Evolutionary conservation across 2,888 invertebrate genomes (phyloP).

Genomic region (Hydrotaea diabolus): DNA sequence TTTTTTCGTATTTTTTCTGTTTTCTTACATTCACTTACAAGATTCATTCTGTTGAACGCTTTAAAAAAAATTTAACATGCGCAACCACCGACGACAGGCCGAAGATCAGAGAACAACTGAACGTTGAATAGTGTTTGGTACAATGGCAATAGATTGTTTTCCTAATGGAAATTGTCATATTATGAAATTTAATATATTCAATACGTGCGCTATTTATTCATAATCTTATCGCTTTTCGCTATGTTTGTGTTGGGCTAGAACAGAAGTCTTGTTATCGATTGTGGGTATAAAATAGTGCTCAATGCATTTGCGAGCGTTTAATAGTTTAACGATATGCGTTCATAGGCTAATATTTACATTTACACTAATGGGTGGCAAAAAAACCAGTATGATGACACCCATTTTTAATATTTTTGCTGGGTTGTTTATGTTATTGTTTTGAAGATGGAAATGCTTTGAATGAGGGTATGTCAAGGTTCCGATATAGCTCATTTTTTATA

Average conservation of each 20-base stretch:
- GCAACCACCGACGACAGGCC: conserved; percentile 10
- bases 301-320: no score
- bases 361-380: no score
- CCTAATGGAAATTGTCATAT: neutral
- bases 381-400: no score
- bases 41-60: conserved; percentile 18
- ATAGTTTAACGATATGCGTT: no score
- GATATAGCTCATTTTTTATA: no score
- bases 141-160: neutral
- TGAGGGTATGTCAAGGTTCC: no score
- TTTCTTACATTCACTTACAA: conserved; percentile 22
- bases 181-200: conserved; percentile 36
- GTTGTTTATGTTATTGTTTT: no score
- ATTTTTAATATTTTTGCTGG: no score
- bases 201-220: conserved; percentile 12
- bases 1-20: neutral
- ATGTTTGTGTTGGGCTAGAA: conserved; percentile 3
- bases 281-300: no score
- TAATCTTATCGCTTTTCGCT: conserved; percentile 53
- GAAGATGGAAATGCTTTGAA: no score
- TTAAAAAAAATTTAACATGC: conserved; percentile 12
- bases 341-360: no score
- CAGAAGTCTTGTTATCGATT: no score
- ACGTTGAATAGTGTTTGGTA: neutral
- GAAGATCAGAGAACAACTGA: conserved; percentile 42